Conservation (phyloP, 2,888 invertebrate genomes). For the Gryllus longicercus region DNA sequence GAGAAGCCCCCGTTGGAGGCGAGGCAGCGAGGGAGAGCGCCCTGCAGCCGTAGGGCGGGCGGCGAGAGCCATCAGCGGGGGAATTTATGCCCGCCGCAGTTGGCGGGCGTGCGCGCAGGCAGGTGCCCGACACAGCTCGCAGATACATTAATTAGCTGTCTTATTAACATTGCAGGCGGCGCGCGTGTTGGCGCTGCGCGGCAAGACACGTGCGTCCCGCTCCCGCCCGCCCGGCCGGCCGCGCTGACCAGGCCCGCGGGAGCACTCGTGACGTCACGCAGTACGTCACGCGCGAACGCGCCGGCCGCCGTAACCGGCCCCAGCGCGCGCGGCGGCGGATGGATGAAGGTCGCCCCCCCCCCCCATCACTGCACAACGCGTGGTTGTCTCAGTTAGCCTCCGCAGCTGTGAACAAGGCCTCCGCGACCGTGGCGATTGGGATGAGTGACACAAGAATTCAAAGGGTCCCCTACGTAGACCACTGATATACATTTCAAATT, state of each 20-base stretch:
- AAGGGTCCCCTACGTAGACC: no score
- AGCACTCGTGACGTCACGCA: neutral
- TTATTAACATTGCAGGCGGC: constrained; percentile 17
- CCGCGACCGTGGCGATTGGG: no score
- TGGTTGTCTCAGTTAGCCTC: no score
- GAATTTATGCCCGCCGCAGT: constrained; percentile 17
- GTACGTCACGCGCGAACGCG: neutral
- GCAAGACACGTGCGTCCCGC: neutral
- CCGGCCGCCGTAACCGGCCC: no score
- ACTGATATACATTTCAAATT: no score
- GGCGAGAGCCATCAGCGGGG: neutral
- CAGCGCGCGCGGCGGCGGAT: no score
- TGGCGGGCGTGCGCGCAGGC: neutral
- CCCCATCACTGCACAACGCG: no score
- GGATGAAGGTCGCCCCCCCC: no score
- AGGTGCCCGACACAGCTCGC: neutral
- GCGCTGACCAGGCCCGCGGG: neutral
- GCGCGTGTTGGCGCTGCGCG: neutral
- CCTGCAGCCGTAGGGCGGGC: neutral
- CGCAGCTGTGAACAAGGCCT: no score
- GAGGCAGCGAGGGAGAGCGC: neutral
- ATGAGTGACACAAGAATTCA: no score
- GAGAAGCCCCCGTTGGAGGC: no score
- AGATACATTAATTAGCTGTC: constrained; percentile 17
- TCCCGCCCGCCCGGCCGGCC: neutral